Percentiles rank a stretch among this genome's conserved stretches.
phyloP scores from a whole-genome alignment of 2,797 vertebrate species.

The Threskiornis aethiopicus region DNA sequence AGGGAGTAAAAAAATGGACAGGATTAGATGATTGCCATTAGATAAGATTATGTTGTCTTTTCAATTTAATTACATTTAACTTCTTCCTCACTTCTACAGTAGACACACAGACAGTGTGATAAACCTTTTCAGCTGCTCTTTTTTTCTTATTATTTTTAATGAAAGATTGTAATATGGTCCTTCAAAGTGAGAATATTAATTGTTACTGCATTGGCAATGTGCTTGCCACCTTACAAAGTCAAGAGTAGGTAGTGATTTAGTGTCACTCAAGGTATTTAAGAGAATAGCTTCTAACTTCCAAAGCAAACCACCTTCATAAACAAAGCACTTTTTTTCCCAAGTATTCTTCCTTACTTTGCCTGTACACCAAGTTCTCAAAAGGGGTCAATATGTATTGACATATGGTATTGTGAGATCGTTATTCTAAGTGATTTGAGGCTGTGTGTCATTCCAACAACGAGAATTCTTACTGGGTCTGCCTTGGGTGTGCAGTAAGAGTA shows the following conservation, averaged over 20 bases:
- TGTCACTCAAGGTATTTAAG: neutral
- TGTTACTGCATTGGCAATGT: neutral
- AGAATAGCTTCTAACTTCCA: neutral
- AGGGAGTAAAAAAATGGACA: neutral
- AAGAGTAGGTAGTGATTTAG: neutral
- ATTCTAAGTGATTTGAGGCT: slow-evolving; percentile 44
- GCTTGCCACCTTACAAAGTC: neutral
- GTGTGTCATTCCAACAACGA: slow-evolving; percentile 17
- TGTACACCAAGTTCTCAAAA: neutral
- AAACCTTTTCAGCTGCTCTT: neutral
- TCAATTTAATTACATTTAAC: neutral
- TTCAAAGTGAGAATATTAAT: neutral
- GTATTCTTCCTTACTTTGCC: neutral
- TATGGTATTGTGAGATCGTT: slow-evolving; percentile 13
- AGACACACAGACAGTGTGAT: neutral
- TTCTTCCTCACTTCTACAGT: neutral
- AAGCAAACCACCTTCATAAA: neutral
- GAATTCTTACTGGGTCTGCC: slow-evolving; percentile 12
- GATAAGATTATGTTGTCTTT: neutral
- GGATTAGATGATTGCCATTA: neutral
- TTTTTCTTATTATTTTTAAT: neutral
- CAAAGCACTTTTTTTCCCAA: neutral
- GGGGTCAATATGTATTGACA: neutral
- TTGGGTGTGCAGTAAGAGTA: neutral
- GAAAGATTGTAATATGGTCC: neutral